Evolutionary conservation across 1,140 invertebrate species (phyloP).

Genomic region (Drosophila mojavensis): DNA sequence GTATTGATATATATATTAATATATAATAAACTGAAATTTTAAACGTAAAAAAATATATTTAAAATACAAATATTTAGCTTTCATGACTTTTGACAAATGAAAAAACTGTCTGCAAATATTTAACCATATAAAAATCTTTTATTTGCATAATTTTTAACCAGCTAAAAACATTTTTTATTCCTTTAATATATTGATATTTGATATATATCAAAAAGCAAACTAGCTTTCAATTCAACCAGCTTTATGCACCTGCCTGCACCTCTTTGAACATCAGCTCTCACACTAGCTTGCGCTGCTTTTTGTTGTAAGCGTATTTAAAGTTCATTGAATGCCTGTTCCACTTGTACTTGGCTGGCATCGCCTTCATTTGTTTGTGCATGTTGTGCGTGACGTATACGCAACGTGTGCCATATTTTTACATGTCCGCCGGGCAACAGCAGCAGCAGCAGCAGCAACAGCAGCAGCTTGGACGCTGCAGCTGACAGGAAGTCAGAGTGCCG

Average conservation of each 20-base stretch:
- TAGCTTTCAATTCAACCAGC: too few relatives aligned
- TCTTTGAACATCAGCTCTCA: background rate
- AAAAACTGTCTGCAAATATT: too few relatives aligned
- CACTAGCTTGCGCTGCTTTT: background rate
- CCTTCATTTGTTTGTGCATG: conserved; percentile 45
- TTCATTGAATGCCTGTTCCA: conserved; percentile 12
- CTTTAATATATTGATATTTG: too few relatives aligned
- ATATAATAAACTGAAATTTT: too few relatives aligned
- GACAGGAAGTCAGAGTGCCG: conserved; percentile 67
- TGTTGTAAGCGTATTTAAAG: conserved; percentile 16
- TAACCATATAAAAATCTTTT: too few relatives aligned
- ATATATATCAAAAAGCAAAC: too few relatives aligned
- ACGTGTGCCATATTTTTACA: conserved; percentile 77
- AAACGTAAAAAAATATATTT: too few relatives aligned
- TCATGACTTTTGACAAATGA: too few relatives aligned
- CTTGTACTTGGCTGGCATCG: conserved; percentile 17
- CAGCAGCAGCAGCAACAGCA: conserved; percentile 31
- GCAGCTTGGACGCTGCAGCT: conserved; percentile 55
- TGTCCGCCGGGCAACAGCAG: conserved; percentile 61
- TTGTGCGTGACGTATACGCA: conserved; percentile 73
- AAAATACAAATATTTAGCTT: too few relatives aligned
- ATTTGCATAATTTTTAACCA: too few relatives aligned
- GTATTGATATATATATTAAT: too few relatives aligned
- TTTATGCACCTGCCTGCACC: background rate
- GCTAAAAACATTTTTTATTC: too few relatives aligned